Conservation (phyloP, 2,888 invertebrate species). For the Corbicula japonica region DNA sequence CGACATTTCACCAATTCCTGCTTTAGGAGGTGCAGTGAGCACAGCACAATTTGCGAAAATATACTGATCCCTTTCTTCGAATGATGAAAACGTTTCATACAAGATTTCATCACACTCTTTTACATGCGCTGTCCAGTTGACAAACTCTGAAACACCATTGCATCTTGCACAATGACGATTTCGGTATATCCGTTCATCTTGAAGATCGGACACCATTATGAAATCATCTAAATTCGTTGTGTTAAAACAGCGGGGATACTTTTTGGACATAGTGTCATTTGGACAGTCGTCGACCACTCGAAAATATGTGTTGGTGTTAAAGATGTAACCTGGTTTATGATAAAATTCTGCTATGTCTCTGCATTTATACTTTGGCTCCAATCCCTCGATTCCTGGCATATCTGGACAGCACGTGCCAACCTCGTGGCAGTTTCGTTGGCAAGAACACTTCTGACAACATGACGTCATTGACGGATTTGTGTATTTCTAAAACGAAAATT, state of each 20-base stretch:
- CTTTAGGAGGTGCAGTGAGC: neutral
- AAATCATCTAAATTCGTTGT: neutral
- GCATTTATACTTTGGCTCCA: neutral
- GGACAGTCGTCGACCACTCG: conserved; percentile 5
- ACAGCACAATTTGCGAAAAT: neutral
- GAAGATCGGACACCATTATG: conserved; percentile 3
- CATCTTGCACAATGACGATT: conserved; percentile 11
- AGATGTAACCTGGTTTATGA: neutral
- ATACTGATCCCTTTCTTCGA: conserved; percentile 6
- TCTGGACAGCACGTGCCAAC: conserved; percentile 21
- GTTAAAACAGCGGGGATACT: neutral
- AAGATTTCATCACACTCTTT: neutral
- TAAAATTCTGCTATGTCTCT: neutral
- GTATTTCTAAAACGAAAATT: too few relatives aligned
- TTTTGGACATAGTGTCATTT: neutral
- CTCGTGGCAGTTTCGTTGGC: neutral
- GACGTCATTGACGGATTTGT: neutral
- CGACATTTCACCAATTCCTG: neutral
- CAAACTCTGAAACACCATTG: neutral
- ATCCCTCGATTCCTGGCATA: too few relatives aligned
- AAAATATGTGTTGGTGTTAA: neutral
- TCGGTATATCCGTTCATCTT: neutral
- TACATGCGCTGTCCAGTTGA: neutral
- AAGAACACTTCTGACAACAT: conserved; percentile 17
- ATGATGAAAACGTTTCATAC: neutral